Conservation (phyloP, 2,797 vertebrate genomes). For the Onychomys torridus region DNA sequence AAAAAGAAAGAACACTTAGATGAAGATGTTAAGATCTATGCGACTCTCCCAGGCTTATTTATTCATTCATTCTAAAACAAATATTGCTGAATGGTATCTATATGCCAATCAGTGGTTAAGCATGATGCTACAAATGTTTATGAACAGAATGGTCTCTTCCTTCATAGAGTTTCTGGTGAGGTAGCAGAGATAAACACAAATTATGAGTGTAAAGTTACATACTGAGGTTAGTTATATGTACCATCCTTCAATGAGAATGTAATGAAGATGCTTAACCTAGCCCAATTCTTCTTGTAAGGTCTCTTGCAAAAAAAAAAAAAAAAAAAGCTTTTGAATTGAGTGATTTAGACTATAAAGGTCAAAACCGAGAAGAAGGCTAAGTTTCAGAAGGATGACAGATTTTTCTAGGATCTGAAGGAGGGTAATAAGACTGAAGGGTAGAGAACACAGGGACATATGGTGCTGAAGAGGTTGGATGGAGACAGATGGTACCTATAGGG, state of each 20-base stretch:
- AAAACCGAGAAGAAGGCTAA: neutral
- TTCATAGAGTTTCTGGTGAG: neutral
- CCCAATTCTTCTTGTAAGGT: neutral
- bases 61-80: neutral
- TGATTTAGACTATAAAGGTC: neutral
- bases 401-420: neutral
- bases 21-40: neutral
- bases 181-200: neutral
- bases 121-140: neutral
- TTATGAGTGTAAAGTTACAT: neutral
- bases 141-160: neutral
- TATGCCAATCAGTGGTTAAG: neutral
- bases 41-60: neutral
- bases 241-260: neutral
- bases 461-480: neutral
- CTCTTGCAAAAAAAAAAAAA: too few relatives aligned
- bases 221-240: neutral
- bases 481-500: neutral
- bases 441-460: fast-evolving
- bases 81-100: neutral
- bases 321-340: neutral
- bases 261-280: neutral
- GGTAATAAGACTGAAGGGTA: neutral
- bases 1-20: neutral
- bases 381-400: neutral